These are phyloP conservation scores for Tetropium fuscum DNA, from an alignment of 2,888 invertebrate species.

Conservation along the genomic window DNA sequence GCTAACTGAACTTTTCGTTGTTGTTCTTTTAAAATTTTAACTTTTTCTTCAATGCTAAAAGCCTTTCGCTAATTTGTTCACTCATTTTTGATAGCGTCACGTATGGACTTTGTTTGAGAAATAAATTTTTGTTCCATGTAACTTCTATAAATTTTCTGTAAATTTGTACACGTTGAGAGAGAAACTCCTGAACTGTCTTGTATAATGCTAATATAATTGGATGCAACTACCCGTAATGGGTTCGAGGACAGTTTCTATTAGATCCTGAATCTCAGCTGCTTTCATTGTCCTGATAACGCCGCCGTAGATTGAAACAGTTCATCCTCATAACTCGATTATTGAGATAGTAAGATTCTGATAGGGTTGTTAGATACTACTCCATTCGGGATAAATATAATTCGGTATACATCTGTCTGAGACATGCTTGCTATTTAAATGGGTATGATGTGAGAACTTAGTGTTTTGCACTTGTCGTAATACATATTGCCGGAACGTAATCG, in stretches of 20 bases:
- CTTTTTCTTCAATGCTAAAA: no score
- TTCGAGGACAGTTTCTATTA: conserved; percentile 33
- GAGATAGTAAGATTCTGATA: conserved; percentile 32
- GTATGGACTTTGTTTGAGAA: no score
- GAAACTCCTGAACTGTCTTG: not conserved
- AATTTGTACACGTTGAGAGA: no score
- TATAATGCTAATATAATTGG: conserved; percentile 26
- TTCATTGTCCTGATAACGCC: conserved; percentile 42
- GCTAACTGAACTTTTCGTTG: no score
- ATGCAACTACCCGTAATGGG: conserved; percentile 34
- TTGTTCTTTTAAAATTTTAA: no score
- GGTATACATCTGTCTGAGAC: conserved; percentile 21
- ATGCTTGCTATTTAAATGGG: conserved; percentile 4
- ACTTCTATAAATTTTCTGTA: no score
- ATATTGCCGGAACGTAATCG: conserved; percentile 6
- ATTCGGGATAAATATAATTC: conserved; percentile 20
- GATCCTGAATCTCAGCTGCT: conserved; percentile 16
- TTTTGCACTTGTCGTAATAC: not conserved
- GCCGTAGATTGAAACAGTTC: conserved; percentile 49
- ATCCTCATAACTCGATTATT: conserved; percentile 50
- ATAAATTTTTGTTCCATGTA: no score
- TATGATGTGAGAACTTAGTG: conserved; percentile 14
- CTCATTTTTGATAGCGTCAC: no score
- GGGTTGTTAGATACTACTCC: conserved; percentile 17
- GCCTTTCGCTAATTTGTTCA: no score